Conservation (phyloP, 2,113 vertebrate genomes). For the Sapajus apella region DNA sequence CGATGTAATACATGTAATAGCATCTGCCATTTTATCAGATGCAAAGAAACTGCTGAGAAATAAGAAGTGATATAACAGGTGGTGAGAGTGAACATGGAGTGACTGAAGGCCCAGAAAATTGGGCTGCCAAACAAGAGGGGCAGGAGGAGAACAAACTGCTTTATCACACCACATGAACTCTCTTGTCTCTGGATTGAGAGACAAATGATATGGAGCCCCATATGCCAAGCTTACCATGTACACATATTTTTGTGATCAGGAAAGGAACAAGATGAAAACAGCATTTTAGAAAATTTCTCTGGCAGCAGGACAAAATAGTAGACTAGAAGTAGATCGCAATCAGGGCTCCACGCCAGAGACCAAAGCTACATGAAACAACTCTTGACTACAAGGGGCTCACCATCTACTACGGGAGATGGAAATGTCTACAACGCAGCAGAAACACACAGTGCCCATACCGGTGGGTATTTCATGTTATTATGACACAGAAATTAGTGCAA, state of each 20-base stretch:
- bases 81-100: not conserved
- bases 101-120: not conserved
- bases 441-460: not conserved
- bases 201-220: not conserved
- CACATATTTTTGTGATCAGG: not conserved
- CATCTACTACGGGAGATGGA: not conserved
- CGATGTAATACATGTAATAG: not conserved
- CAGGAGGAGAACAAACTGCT: not conserved
- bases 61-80: not conserved
- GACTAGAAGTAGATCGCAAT: not conserved
- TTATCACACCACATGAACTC: not conserved
- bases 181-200: not conserved
- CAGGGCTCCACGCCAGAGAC: not conserved
- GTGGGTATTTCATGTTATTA: not conserved
- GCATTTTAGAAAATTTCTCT: not conserved
- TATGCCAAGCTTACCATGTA: not conserved
- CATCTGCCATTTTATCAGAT: not conserved
- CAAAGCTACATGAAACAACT: not conserved
- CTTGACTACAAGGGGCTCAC: not conserved
- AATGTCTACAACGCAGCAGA: not conserved
- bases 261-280: not conserved
- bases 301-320: not conserved
- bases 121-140: not conserved
- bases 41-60: not conserved
- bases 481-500: not conserved